A percentile compares a stretch with the other conserved stretches of the same genome.
Evolutionary conservation across 2,113 vertebrate genomes (phyloP).

Genomic region (Amia ocellicauda): DNA sequence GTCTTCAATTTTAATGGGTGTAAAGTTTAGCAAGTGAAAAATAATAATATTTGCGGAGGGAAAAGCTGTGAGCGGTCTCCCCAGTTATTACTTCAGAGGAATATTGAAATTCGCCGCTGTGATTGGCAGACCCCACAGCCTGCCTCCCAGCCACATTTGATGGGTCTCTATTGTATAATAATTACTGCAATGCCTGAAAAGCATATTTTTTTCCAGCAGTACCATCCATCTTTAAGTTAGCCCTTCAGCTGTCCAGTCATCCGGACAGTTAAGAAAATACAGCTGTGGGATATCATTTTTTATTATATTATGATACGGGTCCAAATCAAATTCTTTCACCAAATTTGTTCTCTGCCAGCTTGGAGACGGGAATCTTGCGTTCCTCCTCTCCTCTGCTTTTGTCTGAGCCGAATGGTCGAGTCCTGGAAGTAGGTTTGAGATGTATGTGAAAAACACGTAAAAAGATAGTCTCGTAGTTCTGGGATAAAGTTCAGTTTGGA

Average conservation of each 20-base stretch:
- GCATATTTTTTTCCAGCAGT: conserved; percentile 69
- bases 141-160: conserved; percentile 45
- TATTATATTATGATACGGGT: conserved; percentile 47
- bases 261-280: conserved; percentile 57
- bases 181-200: conserved; percentile 70
- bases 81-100: conserved; percentile 27
- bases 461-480: too few species aligned
- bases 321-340: conserved; percentile 69
- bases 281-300: conserved; percentile 75
- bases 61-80: too few species aligned
- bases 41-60: too few species aligned
- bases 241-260: conserved; percentile 72
- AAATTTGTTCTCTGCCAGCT: conserved; percentile 76
- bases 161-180: conserved; percentile 71
- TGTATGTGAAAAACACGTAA: too few species aligned
- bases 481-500: too few species aligned
- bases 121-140: conserved; percentile 65
- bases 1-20: too few species aligned
- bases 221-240: conserved; percentile 56
- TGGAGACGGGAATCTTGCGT: conserved; percentile 61
- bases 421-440: too few species aligned
- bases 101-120: conserved; percentile 58
- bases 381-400: too few species aligned
- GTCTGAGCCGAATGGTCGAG: too few species aligned
- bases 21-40: too few species aligned